Conservation (phyloP, 35 echinoderm and acorn worm genomes). For the Ptychodera flava region DNA sequence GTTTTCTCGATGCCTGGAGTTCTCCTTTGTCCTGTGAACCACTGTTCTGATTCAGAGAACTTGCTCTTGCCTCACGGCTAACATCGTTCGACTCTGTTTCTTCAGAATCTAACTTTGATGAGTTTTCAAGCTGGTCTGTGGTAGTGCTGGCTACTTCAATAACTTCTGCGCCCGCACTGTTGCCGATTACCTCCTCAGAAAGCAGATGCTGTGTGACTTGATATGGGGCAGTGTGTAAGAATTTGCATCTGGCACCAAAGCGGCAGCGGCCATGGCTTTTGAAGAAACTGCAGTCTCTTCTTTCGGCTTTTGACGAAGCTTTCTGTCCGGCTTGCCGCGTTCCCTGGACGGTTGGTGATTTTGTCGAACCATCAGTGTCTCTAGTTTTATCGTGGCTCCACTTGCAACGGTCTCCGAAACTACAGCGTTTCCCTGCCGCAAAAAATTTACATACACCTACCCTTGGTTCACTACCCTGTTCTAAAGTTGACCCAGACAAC, state of each 20-base stretch:
- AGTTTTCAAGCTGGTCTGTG: not conserved
- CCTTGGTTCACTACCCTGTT: too few relatives aligned
- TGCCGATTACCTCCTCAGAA: too few relatives aligned
- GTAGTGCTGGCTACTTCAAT: not conserved
- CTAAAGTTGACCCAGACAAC: too few relatives aligned
- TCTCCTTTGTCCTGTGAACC: not conserved
- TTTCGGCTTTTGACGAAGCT: too few relatives aligned
- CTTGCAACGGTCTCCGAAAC: not conserved
- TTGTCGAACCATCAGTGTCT: not conserved
- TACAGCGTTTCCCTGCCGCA: not conserved
- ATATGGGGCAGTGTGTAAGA: too few relatives aligned
- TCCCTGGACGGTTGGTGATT: not conserved
- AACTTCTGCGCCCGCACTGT: not conserved
- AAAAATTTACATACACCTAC: not conserved
- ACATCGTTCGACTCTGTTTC: constrained; percentile 20
- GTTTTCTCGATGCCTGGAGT: constrained; percentile 1
- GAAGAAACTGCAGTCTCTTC: constrained; percentile 37
- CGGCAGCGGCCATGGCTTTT: constrained; percentile 47
- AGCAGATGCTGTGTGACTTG: too few relatives aligned
- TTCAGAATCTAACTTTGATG: not conserved
- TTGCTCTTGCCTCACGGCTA: not conserved
- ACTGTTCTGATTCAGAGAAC: not conserved
- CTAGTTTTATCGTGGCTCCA: not conserved
- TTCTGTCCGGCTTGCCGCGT: not conserved
- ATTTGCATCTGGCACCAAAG: constrained; percentile 70